A percentile compares a stretch with the other conserved stretches of the same genome.
These are phyloP conservation scores for Ethmia dodecea DNA, from an alignment of 2,888 invertebrate species.

Conservation along the genomic window DNA sequence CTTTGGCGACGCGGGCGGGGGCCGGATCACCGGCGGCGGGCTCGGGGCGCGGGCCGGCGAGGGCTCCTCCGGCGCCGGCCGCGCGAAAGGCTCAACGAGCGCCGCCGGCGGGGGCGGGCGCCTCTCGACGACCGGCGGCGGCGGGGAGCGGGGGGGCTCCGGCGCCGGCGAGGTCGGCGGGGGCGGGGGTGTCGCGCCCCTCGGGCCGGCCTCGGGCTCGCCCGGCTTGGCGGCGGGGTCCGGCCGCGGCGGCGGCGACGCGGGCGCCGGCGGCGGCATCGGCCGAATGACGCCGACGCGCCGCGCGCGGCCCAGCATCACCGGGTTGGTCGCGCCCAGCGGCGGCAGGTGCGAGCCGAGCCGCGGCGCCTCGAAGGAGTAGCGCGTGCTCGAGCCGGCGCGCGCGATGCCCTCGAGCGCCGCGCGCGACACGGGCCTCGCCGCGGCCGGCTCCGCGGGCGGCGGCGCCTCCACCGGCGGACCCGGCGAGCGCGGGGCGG, in stretches of 20 bases:
- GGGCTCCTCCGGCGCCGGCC: constrained; percentile 41
- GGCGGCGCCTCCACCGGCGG: constrained; percentile 43
- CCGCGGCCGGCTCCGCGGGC: constrained; percentile 30
- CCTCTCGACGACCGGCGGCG: constrained; percentile 26
- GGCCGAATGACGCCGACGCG: constrained; percentile 79
- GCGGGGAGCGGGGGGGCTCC: constrained; percentile 33
- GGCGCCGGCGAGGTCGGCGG: constrained; percentile 24
- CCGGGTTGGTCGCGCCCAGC: constrained; percentile 55
- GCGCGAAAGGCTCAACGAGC: constrained; percentile 57
- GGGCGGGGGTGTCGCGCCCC: constrained; percentile 26
- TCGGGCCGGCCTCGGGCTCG: constrained; percentile 22
- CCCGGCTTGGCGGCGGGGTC: not conserved
- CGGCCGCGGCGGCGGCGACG: constrained; percentile 20
- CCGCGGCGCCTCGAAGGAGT: constrained; percentile 69
- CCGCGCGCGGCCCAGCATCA: constrained; percentile 55
- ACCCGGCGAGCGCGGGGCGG: constrained; percentile 52
- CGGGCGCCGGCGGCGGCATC: constrained; percentile 30
- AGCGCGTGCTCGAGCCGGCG: constrained; percentile 82
- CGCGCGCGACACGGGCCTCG: constrained; percentile 71
- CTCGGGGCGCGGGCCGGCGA: constrained; percentile 24
- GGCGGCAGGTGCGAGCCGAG: constrained; percentile 52
- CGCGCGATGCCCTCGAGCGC: constrained; percentile 82
- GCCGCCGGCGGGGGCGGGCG: constrained; percentile 57
- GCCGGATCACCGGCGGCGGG: constrained; percentile 25
- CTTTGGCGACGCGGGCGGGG: constrained; percentile 9